Base-by-base conservation (phyloP, 2,888 invertebrate genomes). In the Hipparchia sbordonii region DNA sequence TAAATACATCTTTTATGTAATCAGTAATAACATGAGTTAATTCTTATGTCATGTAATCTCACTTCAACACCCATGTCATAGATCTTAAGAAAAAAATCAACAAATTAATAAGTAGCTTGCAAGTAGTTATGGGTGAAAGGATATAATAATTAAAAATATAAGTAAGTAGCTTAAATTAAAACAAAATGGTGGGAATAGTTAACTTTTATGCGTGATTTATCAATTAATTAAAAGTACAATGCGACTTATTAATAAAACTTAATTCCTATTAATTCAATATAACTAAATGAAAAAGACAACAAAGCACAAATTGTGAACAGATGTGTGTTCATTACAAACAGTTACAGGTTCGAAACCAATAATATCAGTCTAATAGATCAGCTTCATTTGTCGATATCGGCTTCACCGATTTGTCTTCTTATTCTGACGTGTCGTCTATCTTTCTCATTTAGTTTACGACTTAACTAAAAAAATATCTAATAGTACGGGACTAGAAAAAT, bases 401-500 rank as follows among this genome's bases (percentile, higher is more conserved):
- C 12, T 54, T 10, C 12, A 12, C 12, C 5, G 12, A 12, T 6
- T 33, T 33, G 23, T 8, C 10, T 33, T 10, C 33, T 33, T 33
- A 59, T 59, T 59, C 1, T 23, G 10, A 10, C 2, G 10, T 10
- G 51, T 13, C 13, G 12, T 52, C 52, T 52, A 65, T 65, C 23
- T 65, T 52, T 23, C 52, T 65, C 23, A 23, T 51, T 67, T 67
- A 45, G 67, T 46, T 56, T 45, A 12, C 45, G 12, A 56, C 56
- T 62, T 2, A 70, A 70, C 54, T 62, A 60, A 13, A 54, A 46
- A 78, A 62, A 39, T 39, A 39, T n/a, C 61, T 67, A 77, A 77
- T 81, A 79, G 75, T 86, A 87, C 73, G 81, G 84, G 92, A 92
- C 92, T 92, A 92, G 92, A 92, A 88, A 48, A 85, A 84, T 86